A percentile compares a stretch with the other conserved stretches of the same genome.
phyloP scores from a whole-genome alignment of 2,888 invertebrate species.

The Conops quadrifasciatus region DNA sequence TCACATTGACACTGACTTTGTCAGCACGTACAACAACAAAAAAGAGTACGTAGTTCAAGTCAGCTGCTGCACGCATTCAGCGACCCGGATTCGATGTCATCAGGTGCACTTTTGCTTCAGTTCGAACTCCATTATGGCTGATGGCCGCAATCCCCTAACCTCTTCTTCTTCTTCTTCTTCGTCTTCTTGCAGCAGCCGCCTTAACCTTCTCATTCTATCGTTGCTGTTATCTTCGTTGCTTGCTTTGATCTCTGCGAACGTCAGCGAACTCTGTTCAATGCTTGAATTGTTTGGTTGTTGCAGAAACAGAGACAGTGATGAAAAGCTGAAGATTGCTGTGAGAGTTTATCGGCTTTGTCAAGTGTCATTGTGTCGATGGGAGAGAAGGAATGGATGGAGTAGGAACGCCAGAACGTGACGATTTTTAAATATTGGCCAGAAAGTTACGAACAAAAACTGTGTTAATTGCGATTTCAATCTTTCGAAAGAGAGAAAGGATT shows the following conservation, averaged over 20 bases:
- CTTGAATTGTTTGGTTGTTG: background rate
- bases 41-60: slow-evolving; percentile 18
- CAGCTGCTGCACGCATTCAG: slow-evolving; percentile 13
- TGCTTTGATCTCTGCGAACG: too few relatives aligned
- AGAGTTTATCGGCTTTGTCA: slow-evolving; percentile 30
- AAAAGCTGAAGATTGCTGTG: slow-evolving; percentile 30
- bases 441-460: too few relatives aligned
- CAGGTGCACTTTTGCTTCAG: slow-evolving; percentile 24
- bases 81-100: background rate
- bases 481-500: too few relatives aligned
- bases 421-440: too few relatives aligned
- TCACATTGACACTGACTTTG: slow-evolving; percentile 29
- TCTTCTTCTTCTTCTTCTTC: background rate
- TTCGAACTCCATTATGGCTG: background rate
- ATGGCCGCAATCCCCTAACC: background rate
- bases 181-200: background rate
- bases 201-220: background rate
- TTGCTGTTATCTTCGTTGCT: background rate
- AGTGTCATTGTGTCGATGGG: slow-evolving; percentile 30
- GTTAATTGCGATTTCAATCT: too few relatives aligned
- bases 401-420: too few relatives aligned
- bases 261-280: too few relatives aligned
- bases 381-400: too few relatives aligned
- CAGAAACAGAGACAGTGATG: background rate
- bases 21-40: slow-evolving; percentile 20